Conservation (phyloP, 2,113 vertebrate species). For the Struthidea cinerea region DNA sequence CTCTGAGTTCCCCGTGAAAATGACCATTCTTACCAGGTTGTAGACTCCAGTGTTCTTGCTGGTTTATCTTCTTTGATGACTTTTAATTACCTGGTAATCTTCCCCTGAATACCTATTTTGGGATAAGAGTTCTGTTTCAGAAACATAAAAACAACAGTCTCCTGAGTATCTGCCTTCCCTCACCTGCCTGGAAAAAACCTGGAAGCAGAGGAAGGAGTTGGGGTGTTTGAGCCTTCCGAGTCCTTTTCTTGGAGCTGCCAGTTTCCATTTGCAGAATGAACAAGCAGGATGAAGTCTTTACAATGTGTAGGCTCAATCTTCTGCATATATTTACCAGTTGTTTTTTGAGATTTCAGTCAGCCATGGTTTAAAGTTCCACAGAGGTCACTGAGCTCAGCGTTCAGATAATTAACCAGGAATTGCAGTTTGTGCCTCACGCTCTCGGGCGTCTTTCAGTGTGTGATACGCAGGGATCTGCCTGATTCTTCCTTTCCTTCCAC, state of each 20-base stretch:
- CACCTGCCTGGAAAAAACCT: not conserved
- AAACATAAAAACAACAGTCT: not conserved
- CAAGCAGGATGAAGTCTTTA: not conserved
- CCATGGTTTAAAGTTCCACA: not conserved
- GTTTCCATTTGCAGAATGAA: constrained; percentile 9
- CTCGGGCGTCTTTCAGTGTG: fast-evolving
- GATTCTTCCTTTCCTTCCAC: not conserved
- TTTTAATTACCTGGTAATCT: not conserved
- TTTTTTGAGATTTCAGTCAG: not conserved
- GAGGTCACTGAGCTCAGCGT: not conserved
- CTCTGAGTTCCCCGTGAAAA: not conserved
- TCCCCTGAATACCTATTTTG: not conserved
- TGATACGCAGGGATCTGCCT: not conserved
- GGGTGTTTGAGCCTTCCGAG: fast-evolving
- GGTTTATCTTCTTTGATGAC: not conserved
- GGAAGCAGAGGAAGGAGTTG: not conserved
- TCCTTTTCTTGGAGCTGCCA: not conserved
- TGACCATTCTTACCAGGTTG: not conserved
- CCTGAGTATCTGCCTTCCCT: not conserved
- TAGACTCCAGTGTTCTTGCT: not conserved
- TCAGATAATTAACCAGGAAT: not conserved
- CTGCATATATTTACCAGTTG: not conserved
- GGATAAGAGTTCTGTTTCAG: not conserved
- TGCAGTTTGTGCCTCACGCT: fast-evolving
- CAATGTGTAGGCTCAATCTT: not conserved